phyloP scores from a whole-genome alignment of 1,140 invertebrate species.

The Drosophila auraria region DNA sequence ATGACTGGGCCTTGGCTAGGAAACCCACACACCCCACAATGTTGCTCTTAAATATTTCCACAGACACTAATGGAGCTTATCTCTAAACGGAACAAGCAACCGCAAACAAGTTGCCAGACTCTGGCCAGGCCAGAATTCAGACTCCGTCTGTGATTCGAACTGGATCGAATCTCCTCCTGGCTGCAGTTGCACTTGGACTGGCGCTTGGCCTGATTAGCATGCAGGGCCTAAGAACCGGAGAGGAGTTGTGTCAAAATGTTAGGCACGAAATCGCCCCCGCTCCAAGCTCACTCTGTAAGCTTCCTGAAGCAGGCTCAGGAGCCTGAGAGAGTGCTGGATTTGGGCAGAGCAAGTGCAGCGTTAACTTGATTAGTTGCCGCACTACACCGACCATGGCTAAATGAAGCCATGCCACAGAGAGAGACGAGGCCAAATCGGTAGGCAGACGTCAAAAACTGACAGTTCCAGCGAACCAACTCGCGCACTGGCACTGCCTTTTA shows the following conservation, averaged over 20 bases:
- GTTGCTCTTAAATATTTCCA: conserved; percentile 80
- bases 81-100: conserved; percentile 85
- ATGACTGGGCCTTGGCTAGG: conserved; percentile 26
- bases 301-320: conserved; percentile 20
- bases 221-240: conserved; percentile 60
- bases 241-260: conserved; percentile 71
- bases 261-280: conserved; percentile 62
- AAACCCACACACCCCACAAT: conserved; percentile 44
- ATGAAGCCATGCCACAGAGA: conserved; percentile 65
- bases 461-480: conserved; percentile 67
- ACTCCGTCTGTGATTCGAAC: conserved; percentile 21
- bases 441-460: conserved; percentile 69
- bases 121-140: conserved; percentile 4
- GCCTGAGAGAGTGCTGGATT: conserved; percentile 51
- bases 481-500: conserved; percentile 61
- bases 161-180: conserved; percentile 8
- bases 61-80: conserved; percentile 85
- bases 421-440: conserved; percentile 49
- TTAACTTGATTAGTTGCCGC: conserved; percentile 75
- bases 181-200: conserved; percentile 44
- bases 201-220: conserved; percentile 79
- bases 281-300: conserved; percentile 1
- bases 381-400: conserved; percentile 46
- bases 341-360: conserved; percentile 70
- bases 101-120: conserved; percentile 71